These are phyloP conservation scores for Biston stratarius DNA, from an alignment of 2,888 invertebrate genomes.

Conservation along the genomic window DNA sequence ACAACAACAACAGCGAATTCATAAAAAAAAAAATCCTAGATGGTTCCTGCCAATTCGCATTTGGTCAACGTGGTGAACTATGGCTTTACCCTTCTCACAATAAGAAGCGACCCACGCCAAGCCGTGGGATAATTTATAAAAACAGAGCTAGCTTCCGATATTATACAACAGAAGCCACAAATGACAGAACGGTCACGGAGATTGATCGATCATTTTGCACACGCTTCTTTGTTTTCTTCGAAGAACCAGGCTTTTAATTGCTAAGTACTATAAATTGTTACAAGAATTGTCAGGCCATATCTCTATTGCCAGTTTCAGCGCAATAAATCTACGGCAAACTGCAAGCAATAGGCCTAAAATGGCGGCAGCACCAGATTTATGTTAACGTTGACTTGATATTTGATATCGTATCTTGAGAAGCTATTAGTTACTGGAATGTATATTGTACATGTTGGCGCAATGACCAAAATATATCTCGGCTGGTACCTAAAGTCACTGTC, in stretches of 20 bases:
- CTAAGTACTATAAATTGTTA: constrained; percentile 9
- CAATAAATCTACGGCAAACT: constrained; percentile 63
- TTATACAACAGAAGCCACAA: no score
- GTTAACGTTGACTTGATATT: constrained; percentile 73
- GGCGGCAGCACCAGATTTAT: constrained; percentile 76
- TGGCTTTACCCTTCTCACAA: no score
- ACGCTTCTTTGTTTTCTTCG: constrained; percentile 7
- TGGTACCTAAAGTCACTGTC: no score
- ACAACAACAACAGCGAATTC: no score
- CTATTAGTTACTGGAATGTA: background rate
- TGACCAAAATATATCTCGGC: no score
- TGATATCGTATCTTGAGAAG: constrained; percentile 62
- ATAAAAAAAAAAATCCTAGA: no score
- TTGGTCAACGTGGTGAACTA: no score
- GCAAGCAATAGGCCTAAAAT: constrained; percentile 64
- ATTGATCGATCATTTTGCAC: no score
- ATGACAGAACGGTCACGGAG: background rate
- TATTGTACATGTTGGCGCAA: background rate
- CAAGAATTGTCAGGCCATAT: constrained; percentile 19
- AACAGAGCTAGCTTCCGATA: no score
- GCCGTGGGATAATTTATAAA: no score
- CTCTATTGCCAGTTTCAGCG: constrained; percentile 24
- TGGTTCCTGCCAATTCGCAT: no score
- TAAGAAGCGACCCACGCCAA: no score
- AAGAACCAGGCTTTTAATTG: constrained; percentile 8